Conservation (phyloP, 2,113 vertebrate species). For the Accipiter cooperii region DNA sequence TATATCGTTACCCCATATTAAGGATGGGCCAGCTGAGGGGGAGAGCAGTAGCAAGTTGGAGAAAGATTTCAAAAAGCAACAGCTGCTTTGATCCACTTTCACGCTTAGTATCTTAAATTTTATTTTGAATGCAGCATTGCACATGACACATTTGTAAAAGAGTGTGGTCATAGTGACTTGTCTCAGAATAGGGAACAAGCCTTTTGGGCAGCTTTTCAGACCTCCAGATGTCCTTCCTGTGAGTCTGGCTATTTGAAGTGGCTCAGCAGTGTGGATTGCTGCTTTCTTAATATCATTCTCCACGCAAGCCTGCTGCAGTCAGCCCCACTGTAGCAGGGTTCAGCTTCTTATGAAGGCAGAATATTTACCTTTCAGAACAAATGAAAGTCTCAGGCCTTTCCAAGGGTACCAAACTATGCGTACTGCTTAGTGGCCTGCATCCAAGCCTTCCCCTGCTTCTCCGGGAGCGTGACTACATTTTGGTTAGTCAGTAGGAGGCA, state of each 20-base stretch:
- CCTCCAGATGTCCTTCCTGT: background rate
- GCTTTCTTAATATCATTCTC: background rate
- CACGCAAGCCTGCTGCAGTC: background rate
- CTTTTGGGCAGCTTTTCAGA: background rate
- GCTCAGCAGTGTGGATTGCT: background rate
- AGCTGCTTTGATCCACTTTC: background rate
- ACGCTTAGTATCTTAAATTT: background rate
- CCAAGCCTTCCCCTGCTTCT: background rate
- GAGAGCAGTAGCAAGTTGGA: background rate
- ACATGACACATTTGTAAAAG: background rate
- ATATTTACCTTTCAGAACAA: background rate
- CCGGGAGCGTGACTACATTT: background rate
- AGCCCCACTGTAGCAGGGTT: background rate
- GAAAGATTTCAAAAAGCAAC: background rate
- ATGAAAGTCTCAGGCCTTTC: background rate
- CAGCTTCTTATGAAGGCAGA: background rate
- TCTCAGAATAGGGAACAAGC: background rate
- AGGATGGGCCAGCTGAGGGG: background rate
- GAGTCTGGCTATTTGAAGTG: background rate
- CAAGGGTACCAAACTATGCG: background rate
- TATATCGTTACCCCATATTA: background rate
- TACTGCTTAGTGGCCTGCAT: background rate
- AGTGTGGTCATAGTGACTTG: background rate
- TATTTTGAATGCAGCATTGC: background rate
- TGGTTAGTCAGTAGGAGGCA: background rate